phyloP scores from a whole-genome alignment of 2,113 vertebrate species.

The Chrysochloris asiatica region DNA sequence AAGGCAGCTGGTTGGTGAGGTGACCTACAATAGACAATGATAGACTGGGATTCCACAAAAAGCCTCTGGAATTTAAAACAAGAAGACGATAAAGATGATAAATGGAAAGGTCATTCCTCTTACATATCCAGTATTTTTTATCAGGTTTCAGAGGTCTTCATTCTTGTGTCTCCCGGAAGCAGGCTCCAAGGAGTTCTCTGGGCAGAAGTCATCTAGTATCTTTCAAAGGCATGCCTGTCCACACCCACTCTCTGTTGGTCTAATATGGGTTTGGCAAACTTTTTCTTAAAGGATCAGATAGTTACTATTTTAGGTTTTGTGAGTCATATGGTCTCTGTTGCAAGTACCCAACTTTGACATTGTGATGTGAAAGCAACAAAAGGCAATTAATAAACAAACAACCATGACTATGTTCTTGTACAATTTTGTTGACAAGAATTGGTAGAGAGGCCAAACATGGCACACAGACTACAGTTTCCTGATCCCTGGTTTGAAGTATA shows the following conservation, averaged over 20 bases:
- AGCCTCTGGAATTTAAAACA: not conserved
- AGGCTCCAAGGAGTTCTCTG: not conserved
- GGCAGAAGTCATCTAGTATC: not conserved
- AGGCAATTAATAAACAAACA: not conserved
- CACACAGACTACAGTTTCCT: not conserved
- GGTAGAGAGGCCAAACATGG: not conserved
- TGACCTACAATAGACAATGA: not conserved
- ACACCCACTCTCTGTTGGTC: not conserved
- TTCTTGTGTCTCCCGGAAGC: not conserved
- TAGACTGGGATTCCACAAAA: not conserved
- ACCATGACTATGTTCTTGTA: not conserved
- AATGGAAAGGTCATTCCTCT: not conserved
- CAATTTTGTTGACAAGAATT: not conserved
- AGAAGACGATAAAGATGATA: not conserved
- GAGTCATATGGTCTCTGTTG: not conserved
- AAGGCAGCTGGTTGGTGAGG: not conserved
- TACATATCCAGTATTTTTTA: not conserved
- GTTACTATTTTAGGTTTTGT: not conserved
- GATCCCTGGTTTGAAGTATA: too few species aligned
- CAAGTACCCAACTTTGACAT: not conserved
- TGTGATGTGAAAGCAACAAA: not conserved
- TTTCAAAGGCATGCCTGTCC: not conserved
- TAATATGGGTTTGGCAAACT: not conserved
- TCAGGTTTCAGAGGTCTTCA: not conserved
- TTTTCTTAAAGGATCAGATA: not conserved